Percentiles rank a stretch among this genome's conserved stretches.
Evolutionary conservation across 2,113 vertebrate species (phyloP).

Genomic region (Enhydra lutris): DNA sequence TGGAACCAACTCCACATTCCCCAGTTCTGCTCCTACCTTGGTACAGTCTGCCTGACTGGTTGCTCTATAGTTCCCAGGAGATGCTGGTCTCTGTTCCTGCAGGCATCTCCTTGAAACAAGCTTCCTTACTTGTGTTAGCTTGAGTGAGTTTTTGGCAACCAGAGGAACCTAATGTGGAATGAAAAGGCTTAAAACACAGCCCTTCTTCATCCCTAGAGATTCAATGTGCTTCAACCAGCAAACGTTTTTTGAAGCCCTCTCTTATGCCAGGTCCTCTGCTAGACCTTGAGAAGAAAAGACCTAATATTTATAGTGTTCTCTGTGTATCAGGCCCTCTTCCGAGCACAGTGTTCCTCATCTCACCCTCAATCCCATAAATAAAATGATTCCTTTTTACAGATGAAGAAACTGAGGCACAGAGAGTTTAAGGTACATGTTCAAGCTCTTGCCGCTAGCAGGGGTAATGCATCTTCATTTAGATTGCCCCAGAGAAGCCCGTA

Average conservation of each 20-base stretch:
- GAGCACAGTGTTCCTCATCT: not conserved
- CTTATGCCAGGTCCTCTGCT: not conserved
- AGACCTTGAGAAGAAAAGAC: not conserved
- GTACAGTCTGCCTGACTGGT: not conserved
- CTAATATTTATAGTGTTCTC: not conserved
- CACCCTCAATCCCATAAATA: not conserved
- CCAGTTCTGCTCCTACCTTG: not conserved
- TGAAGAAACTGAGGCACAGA: not conserved
- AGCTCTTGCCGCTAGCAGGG: not conserved
- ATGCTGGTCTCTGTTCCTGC: not conserved
- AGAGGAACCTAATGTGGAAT: not conserved
- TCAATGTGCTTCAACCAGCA: not conserved
- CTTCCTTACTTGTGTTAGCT: not conserved
- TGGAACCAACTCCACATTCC: not conserved
- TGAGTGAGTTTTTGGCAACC: constrained; percentile 36
- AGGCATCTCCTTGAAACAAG: not conserved
- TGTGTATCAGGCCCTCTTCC: not conserved
- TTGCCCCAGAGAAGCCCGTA: not conserved
- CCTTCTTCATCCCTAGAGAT: not conserved
- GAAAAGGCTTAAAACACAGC: not conserved
- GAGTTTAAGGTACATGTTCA: not conserved
- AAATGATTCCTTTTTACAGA: not conserved
- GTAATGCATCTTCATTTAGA: not conserved
- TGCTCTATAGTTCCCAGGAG: not conserved
- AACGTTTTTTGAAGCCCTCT: not conserved